A percentile compares a stretch with the other conserved stretches of the same genome.
Evolutionary conservation across 30 jellyfish, hydroid and myxozoan genomes (phyloP).

Genomic region (Pseudorhiza aurosa): DNA sequence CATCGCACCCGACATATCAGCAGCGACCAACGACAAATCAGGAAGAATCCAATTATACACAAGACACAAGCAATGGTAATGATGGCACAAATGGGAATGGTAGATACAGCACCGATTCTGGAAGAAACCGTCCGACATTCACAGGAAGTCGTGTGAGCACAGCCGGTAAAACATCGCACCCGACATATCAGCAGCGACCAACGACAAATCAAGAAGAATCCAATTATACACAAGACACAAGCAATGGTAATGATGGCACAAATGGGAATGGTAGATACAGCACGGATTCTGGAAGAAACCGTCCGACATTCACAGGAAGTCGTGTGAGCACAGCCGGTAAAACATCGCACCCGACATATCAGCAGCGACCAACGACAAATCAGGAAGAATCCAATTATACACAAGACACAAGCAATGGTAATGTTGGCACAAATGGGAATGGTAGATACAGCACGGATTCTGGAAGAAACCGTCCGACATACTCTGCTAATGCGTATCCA

Average conservation of each 20-base stretch:
- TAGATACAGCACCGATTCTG: no score
- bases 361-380: constrained; percentile 11
- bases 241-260: neutral
- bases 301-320: neutral
- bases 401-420: neutral
- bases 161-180: neutral
- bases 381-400: constrained; percentile 3
- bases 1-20: no score
- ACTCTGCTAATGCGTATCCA: neutral
- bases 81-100: neutral
- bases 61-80: no score
- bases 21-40: no score
- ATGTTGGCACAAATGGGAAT: neutral
- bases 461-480: neutral
- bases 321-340: constrained; percentile 5
- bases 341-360: constrained; percentile 10
- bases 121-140: neutral
- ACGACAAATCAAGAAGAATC: neutral
- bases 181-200: neutral
- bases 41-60: no score
- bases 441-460: neutral
- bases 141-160: neutral
- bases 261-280: neutral
- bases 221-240: neutral
- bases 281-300: no score